Evolutionary conservation across 2,113 vertebrate species (phyloP).

Genomic region (Athene noctua): DNA sequence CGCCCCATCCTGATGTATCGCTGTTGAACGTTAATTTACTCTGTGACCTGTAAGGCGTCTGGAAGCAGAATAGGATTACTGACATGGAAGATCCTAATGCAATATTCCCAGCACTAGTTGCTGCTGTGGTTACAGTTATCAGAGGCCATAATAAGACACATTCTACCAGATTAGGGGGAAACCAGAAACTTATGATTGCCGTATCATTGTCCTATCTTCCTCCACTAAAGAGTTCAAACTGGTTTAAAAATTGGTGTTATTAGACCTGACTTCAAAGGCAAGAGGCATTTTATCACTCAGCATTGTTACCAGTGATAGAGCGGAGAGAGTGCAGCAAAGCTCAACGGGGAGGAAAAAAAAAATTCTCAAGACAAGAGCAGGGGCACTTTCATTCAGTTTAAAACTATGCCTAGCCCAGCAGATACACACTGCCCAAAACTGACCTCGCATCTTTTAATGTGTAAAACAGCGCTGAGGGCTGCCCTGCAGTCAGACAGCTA

Average conservation of each 20-base stretch:
- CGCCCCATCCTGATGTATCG: background rate
- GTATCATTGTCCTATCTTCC: background rate
- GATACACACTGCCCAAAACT: background rate
- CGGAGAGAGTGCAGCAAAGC: background rate
- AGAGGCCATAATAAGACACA: background rate
- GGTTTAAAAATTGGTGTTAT: slow-evolving; percentile 5
- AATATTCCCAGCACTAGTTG: background rate
- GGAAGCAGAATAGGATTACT: slow-evolving; percentile 3
- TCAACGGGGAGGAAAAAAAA: background rate
- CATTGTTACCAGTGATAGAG: background rate
- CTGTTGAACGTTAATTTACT: background rate
- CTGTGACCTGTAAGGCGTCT: slow-evolving; percentile 6
- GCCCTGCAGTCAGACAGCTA: background rate
- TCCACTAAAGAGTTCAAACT: background rate
- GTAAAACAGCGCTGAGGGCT: background rate
- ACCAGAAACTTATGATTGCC: background rate
- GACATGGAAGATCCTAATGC: background rate
- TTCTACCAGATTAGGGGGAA: background rate
- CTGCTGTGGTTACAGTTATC: slow-evolving; percentile 27
- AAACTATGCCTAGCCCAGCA: background rate
- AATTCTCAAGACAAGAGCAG: background rate
- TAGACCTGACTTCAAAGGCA: background rate
- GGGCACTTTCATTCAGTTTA: background rate
- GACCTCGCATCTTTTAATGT: background rate
- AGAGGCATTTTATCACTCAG: background rate